Base-by-base conservation (phyloP, 2,797 vertebrate genomes). In the Pseudochaenichthys georgianus region DNA sequence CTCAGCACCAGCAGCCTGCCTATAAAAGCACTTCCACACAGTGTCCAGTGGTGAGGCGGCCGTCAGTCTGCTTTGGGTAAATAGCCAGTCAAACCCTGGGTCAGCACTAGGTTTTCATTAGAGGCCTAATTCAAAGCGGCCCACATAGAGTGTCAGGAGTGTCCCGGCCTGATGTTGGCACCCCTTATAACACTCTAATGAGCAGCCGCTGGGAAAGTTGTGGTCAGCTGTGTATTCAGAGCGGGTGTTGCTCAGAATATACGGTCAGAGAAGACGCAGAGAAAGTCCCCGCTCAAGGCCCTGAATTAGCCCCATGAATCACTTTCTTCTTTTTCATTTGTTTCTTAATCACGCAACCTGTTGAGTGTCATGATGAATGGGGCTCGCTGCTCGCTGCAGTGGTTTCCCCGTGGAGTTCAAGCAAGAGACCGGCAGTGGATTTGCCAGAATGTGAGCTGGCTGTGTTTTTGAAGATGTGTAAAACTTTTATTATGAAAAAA, bases 71-170 rank as follows among this genome's bases (percentile, higher is more conserved):
- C 82, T 84, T 73, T 47, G 72, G 59, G 75, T 85, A 78, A 84
- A 78, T 63, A 79, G 70, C 69, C 67, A 80, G 84, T 89, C 89
- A 74, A 71, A 82, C 72, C 71, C 80, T 80, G 73, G 86, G 86
- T 88, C 86, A 87, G 84, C 91, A 86, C 82, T 93, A 82, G 92
- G 91, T 93, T 94, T 93, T 94, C 88, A 94, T 94, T 93, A 90
- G 73, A 83, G 77, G 54, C 50, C 80, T 93, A 93, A 93, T 93
- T 93, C 88, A 93, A 94, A 94, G 91, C 90, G 83, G 88, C 69
- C 89, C 83, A 78, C 59, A 15, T 70, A 67, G 85, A 77, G 92
- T 93, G 93, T 90, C 82, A 77, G 74, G 78, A 87, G 83, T 85
- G 80, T 89, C 87, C 77, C 45, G 10, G 85, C 81, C 75, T 73